A percentile compares a stretch with the other conserved stretches of the same genome.
These are phyloP conservation scores for Rhabdomys pumilio DNA, from an alignment of 2,797 vertebrate species.

Conservation along the genomic window DNA sequence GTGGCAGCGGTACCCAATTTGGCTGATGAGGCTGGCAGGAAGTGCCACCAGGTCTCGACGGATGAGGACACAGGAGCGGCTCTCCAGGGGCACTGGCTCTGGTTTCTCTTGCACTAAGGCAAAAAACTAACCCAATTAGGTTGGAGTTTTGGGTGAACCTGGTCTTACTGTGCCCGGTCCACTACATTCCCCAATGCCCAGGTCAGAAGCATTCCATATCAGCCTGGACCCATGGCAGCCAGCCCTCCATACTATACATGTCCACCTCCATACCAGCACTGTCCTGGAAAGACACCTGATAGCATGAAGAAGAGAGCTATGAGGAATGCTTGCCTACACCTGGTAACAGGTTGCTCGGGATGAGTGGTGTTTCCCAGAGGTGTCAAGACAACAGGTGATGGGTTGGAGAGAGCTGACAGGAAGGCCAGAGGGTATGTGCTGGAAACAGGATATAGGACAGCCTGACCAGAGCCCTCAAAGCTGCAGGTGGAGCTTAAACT, in stretches of 20 bases:
- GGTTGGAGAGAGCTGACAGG: not conserved
- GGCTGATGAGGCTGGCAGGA: constrained; percentile 98
- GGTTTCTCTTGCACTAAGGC: constrained; percentile 94
- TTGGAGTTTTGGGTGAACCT: not conserved
- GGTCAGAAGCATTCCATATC: not conserved
- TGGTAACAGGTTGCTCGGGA: not conserved
- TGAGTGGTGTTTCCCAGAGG: not conserved
- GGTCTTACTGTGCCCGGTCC: not conserved
- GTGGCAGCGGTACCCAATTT: constrained; percentile 99
- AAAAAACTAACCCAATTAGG: not conserved
- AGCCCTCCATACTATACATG: not conserved
- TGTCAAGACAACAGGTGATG: too few relatives aligned
- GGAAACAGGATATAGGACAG: too few relatives aligned
- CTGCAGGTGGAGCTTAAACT: not conserved
- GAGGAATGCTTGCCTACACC: accelerated
- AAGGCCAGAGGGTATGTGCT: too few relatives aligned
- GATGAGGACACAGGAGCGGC: constrained; percentile 97
- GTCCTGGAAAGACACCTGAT: not conserved
- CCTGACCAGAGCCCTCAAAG: not conserved
- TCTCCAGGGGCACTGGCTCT: constrained; percentile 95
- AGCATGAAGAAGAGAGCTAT: accelerated
- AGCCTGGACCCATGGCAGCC: not conserved
- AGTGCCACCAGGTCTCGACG: constrained; percentile 97
- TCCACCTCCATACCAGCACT: not conserved
- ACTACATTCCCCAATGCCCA: not conserved